Evolutionary conservation across 2,797 vertebrate genomes (phyloP).

Genomic region (Anguilla anguilla): DNA sequence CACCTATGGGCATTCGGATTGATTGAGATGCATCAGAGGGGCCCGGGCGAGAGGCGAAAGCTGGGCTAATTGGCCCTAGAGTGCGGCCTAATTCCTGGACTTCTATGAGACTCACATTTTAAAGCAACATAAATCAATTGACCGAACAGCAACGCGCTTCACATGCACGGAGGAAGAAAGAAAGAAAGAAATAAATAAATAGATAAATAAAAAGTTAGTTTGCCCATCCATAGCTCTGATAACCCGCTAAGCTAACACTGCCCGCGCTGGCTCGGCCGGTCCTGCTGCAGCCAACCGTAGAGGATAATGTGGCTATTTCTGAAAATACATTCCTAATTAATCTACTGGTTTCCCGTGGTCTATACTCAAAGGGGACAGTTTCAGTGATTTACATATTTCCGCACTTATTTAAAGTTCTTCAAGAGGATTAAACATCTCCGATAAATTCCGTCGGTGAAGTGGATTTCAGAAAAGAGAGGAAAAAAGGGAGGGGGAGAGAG

Average conservation of each 20-base stretch:
- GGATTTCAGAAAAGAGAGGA: slow-evolving; percentile 11
- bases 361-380: slow-evolving; percentile 22
- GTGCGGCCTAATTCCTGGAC: slow-evolving; percentile 28
- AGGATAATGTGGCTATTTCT: slow-evolving; percentile 28
- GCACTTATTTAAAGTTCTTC: slow-evolving; percentile 26
- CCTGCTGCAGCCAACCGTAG: neutral
- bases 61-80: slow-evolving; percentile 41
- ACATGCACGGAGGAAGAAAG: neutral
- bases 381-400: slow-evolving; percentile 25
- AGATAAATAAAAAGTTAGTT: neutral
- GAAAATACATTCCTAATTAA: slow-evolving; percentile 21
- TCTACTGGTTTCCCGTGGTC: slow-evolving; percentile 14
- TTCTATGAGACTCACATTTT: slow-evolving; percentile 31
- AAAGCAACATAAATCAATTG: slow-evolving; percentile 38
- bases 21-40: slow-evolving; percentile 40
- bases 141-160: slow-evolving; percentile 16
- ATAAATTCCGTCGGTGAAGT: slow-evolving; percentile 29
- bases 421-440: slow-evolving; percentile 31
- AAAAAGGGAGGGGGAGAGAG: neutral
- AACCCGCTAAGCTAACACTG: neutral
- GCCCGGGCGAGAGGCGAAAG: slow-evolving; percentile 33
- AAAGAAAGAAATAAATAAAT: neutral
- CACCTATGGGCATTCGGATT: slow-evolving; percentile 39
- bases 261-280: slow-evolving; percentile 1
- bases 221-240: neutral